These are phyloP conservation scores for Cyprinodon diabolis DNA, from an alignment of 2,797 vertebrate genomes.

Conservation along the genomic window DNA sequence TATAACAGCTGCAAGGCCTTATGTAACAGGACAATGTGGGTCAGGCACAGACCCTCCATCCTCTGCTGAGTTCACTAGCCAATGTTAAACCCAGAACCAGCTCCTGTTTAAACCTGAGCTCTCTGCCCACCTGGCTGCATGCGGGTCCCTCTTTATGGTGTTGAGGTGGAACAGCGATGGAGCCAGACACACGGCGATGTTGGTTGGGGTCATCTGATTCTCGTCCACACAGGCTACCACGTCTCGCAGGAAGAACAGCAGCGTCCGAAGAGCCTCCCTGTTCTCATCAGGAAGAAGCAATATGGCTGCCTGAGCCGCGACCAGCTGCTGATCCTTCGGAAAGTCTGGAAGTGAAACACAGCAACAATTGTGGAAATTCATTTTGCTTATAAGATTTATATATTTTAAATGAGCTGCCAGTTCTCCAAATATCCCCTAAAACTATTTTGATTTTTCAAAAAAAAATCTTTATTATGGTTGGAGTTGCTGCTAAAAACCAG, in stretches of 20 bases:
- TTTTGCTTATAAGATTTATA: not conserved
- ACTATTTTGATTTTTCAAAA: no score
- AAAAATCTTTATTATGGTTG: no score
- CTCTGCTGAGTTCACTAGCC: not conserved
- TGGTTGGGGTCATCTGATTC: constrained; percentile 92
- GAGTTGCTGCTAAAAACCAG: no score
- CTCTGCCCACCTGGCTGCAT: constrained; percentile 74
- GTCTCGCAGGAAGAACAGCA: constrained; percentile 86
- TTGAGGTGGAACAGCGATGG: constrained; percentile 91
- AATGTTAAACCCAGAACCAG: not conserved
- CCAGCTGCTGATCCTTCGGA: constrained; percentile 87
- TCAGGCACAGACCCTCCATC: constrained; percentile 5
- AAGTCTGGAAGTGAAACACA: constrained; percentile 73
- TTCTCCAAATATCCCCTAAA: no score
- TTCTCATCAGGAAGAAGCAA: constrained; percentile 89
- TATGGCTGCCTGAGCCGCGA: constrained; percentile 85
- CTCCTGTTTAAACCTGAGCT: not conserved
- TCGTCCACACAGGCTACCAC: constrained; percentile 85
- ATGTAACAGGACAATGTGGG: constrained; percentile 19
- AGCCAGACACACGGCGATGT: constrained; percentile 89
- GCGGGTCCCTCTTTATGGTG: constrained; percentile 79
- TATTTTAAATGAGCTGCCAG: not conserved
- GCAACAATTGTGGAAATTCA: not conserved
- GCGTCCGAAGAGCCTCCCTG: constrained; percentile 84
- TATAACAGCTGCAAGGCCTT: constrained; percentile 23